Conservation (phyloP, 1,140 invertebrate species). For the Palaemon carinicauda region DNA sequence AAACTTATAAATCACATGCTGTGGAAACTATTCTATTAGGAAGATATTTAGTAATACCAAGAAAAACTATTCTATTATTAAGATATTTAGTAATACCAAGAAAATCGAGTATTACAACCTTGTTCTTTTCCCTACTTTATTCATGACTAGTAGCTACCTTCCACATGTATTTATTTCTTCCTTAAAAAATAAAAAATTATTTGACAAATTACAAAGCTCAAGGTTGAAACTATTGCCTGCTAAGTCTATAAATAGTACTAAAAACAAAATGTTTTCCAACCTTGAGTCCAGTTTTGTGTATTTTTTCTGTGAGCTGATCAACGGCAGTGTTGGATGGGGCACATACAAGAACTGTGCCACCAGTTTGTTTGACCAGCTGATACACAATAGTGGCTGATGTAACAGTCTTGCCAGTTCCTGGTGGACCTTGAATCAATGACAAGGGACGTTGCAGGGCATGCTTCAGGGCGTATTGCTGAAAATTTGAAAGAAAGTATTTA, state of each 20-base stretch:
- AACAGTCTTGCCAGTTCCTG: conserved; percentile 98
- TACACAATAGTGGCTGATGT: conserved; percentile 99
- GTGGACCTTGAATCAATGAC: conserved; percentile 91
- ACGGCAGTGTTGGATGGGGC: conserved; percentile 99
- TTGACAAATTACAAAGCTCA: not conserved
- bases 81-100: too few species aligned
- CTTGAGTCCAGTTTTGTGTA: conserved; percentile 96
- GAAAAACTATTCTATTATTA: not conserved
- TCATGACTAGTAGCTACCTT: too few species aligned
- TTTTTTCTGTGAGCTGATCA: conserved; percentile 98
- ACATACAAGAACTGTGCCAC: conserved; percentile 94
- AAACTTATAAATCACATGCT: too few species aligned
- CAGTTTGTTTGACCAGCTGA: conserved; percentile 93
- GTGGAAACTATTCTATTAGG: too few species aligned
- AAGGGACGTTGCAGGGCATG: conserved; percentile 96
- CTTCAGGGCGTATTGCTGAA: conserved; percentile 88
- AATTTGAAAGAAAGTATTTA: not conserved
- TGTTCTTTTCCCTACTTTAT: too few species aligned
- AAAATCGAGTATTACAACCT: too few species aligned
- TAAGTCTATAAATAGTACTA: not conserved
- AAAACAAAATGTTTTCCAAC: conserved; percentile 63
- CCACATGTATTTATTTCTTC: not conserved
- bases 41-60: too few species aligned
- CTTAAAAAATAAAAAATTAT: too few species aligned
- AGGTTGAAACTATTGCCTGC: not conserved